Percentiles rank a stretch among this genome's conserved stretches.
These are phyloP conservation scores for Labeo calbasu DNA, from an alignment of 2,797 vertebrate species.

Conservation along the genomic window DNA sequence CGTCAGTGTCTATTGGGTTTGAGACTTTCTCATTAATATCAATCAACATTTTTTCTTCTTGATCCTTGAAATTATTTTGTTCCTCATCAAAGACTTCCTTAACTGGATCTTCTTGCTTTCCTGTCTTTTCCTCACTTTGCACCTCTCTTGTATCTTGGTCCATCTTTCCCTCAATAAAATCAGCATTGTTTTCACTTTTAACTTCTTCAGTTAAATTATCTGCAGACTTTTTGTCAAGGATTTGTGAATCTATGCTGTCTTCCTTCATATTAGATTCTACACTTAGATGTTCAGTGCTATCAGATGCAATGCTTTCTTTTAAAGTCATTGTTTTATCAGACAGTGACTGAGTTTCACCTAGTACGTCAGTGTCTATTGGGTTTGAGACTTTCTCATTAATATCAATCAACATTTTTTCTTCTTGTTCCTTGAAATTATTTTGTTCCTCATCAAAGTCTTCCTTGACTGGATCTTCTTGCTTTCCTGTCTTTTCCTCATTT, in stretches of 20 bases:
- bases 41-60: background rate
- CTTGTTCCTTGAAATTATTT: background rate
- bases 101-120: background rate
- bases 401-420: background rate
- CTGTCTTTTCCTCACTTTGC: constrained; percentile 9
- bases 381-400: background rate
- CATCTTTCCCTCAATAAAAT: background rate
- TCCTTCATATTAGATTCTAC: constrained; percentile 3
- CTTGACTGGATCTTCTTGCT: background rate
- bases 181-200: background rate
- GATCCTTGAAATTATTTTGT: constrained; percentile 7
- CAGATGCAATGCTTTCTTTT: constrained; percentile 20
- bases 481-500: constrained; percentile 11
- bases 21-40: background rate
- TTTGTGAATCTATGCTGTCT: constrained; percentile 6
- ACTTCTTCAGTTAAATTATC: too few species aligned
- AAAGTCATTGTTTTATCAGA: constrained; percentile 18
- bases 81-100: background rate
- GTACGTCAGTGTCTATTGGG: constrained; percentile 17
- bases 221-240: too few species aligned
- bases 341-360: constrained; percentile 14
- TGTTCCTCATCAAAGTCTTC: constrained; percentile 4
- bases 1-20: background rate
- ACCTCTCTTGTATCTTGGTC: background rate
- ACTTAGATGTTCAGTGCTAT: background rate